Base-by-base conservation (phyloP, 2,797 vertebrate species). In the Acridotheres tristis region DNA sequence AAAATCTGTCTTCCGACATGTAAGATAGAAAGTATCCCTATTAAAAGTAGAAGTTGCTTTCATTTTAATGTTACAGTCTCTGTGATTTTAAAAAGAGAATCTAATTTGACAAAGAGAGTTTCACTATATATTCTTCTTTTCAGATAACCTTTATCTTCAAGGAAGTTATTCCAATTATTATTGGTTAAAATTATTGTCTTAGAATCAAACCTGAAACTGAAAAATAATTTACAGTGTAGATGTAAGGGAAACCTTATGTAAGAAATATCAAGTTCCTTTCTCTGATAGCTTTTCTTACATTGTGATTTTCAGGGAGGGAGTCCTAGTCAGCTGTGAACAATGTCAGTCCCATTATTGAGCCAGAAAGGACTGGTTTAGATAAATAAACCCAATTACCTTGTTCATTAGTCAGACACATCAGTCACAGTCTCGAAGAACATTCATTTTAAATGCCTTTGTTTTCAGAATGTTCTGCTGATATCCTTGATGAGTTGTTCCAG, bases 351-450 rank as follows among this genome's bases (percentile, higher is more conserved):
- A 15, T 93, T 91, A 91, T n/a, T 93, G 69, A 93, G 71, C 45
- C 83, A 83, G 89, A 82, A 77, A 82, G 74, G 48, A 92, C 74
- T 85, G 87, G 58, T 92, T 92, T 78, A 77, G 75, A 72, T 91
- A 96, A 94, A 91, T 82, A 89, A 95, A 94, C 75, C 74, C 1
- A 93, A 81, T 96, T 95, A 90, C 75, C 48, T 58, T 85, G 40
- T 93, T 96, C 82, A 53, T 96, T 96, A 96, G 85, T 91, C 75
- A 89, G 63, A 58, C 67, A 59, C 75, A 86, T 94, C 87, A 89
- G 65, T 88, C 77, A 90, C 83, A 90, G 95, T 96, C 88, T 73
- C 73, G 74, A 79, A 88, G 78, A 93, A 67, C 78, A 68, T 85
- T 89, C 12, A 58, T 94, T 93, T 91, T 47, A 84, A 76, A 81